phyloP scores from a whole-genome alignment of 2,797 vertebrate genomes.

The Hirundo rustica region DNA sequence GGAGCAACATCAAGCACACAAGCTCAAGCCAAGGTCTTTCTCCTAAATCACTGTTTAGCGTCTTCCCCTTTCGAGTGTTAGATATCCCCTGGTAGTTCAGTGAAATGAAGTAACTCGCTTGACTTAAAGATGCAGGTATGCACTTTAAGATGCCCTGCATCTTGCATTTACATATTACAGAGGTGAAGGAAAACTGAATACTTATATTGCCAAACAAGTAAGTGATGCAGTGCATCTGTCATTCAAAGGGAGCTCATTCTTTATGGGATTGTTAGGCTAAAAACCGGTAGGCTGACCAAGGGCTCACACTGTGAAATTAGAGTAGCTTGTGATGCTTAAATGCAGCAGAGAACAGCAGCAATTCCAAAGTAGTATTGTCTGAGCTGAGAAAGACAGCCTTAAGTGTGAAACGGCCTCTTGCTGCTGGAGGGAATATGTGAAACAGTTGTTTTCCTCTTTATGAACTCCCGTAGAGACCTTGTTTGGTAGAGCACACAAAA shows the following conservation, averaged over 20 bases:
- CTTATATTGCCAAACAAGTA: neutral
- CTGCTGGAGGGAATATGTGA: neutral
- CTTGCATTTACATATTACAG: neutral
- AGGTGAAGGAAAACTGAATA: neutral
- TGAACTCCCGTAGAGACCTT: neutral
- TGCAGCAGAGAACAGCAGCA: neutral
- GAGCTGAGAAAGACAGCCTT: neutral
- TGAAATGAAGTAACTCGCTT: neutral
- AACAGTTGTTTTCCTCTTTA: neutral
- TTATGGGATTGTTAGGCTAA: neutral
- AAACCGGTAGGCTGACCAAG: neutral
- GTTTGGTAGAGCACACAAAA: neutral
- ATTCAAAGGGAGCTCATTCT: neutral
- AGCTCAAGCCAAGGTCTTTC: neutral
- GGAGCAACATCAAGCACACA: neutral
- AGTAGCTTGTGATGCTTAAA: neutral
- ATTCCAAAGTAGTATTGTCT: neutral
- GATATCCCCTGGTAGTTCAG: neutral
- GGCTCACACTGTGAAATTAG: neutral
- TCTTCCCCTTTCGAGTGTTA: neutral
- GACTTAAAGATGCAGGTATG: neutral
- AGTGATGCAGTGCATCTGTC: neutral
- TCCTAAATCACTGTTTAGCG: neutral
- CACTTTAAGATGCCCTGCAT: neutral
- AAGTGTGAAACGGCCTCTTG: neutral